phyloP scores from a whole-genome alignment of 30 jellyfish, hydroid and myxozoan species.

The Aurelia sp. region DNA sequence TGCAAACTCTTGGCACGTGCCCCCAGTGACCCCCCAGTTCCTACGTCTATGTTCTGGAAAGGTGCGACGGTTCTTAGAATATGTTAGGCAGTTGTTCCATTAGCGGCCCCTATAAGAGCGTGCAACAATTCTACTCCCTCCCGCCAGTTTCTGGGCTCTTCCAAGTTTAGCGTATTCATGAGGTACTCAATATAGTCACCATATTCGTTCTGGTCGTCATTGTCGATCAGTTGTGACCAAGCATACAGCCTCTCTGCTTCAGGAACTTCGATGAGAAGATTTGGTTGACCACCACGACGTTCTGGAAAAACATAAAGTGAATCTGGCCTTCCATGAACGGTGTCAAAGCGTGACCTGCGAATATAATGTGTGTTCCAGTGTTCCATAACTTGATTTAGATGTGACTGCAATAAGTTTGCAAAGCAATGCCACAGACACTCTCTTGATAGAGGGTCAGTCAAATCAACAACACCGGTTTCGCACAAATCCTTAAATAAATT shows the following conservation, averaged over 20 bases:
- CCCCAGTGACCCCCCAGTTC: too few relatives aligned
- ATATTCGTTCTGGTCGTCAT: too few relatives aligned
- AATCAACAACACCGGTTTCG: constrained; percentile 20
- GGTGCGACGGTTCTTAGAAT: too few relatives aligned
- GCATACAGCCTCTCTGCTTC: too few relatives aligned
- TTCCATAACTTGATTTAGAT: neutral
- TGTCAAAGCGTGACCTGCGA: constrained; percentile 9
- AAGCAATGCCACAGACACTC: constrained; percentile 56
- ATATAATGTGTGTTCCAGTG: constrained; percentile 42
- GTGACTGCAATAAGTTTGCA: neutral
- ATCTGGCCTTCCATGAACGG: constrained; percentile 54
- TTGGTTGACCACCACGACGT: neutral
- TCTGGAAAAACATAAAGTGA: constrained; percentile 37
- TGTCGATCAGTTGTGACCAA: too few relatives aligned
- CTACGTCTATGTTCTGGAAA: too few relatives aligned
- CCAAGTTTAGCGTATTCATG: too few relatives aligned
- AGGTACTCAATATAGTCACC: too few relatives aligned
- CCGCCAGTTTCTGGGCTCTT: too few relatives aligned
- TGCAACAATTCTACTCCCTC: neutral
- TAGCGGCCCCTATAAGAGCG: too few relatives aligned
- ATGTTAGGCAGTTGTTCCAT: too few relatives aligned
- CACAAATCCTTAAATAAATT: constrained; percentile 58
- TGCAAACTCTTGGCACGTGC: too few relatives aligned
- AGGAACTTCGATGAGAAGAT: neutral
- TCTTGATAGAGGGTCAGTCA: neutral